Evolutionary conservation across 2,113 vertebrate genomes (phyloP).

Genomic region (Falco punctatus): DNA sequence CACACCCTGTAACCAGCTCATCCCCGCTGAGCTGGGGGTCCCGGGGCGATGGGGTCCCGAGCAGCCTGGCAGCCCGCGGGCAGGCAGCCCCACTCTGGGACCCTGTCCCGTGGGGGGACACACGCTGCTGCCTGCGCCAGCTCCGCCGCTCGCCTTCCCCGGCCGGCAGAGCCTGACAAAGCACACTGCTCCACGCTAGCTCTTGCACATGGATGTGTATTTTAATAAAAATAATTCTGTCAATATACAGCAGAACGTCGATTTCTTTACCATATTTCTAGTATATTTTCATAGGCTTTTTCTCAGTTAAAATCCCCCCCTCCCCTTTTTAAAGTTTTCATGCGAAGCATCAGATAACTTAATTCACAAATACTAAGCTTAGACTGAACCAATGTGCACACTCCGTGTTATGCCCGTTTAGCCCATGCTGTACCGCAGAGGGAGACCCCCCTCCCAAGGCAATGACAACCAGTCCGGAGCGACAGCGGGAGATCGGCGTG

Average conservation of each 20-base stretch:
- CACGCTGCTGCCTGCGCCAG: rapidly evolving
- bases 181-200: neutral
- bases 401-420: slow-evolving; percentile 70
- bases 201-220: slow-evolving; percentile 92
- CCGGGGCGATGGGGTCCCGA: too few species aligned
- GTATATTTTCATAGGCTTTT: slow-evolving; percentile 84
- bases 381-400: slow-evolving; percentile 88
- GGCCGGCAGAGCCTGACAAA: neutral
- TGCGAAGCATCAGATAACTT: slow-evolving; percentile 91
- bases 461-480: neutral
- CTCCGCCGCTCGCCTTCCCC: rapidly evolving
- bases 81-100: neutral
- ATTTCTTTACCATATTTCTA: slow-evolving; percentile 90
- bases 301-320: slow-evolving; percentile 84
- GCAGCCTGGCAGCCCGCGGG: too few species aligned
- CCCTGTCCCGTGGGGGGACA: neutral
- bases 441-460: slow-evolving; percentile 5
- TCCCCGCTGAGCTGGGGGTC: too few species aligned
- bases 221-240: slow-evolving; percentile 99
- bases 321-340: slow-evolving; percentile 80
- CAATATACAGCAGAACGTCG: slow-evolving; percentile 94
- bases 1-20: neutral
- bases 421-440: slow-evolving; percentile 51
- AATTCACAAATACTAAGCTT: slow-evolving; percentile 88
- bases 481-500: neutral